A percentile compares a stretch with the other conserved stretches of the same genome.
phyloP scores from a whole-genome alignment of 2,113 vertebrate genomes.

The Abramis brama region DNA sequence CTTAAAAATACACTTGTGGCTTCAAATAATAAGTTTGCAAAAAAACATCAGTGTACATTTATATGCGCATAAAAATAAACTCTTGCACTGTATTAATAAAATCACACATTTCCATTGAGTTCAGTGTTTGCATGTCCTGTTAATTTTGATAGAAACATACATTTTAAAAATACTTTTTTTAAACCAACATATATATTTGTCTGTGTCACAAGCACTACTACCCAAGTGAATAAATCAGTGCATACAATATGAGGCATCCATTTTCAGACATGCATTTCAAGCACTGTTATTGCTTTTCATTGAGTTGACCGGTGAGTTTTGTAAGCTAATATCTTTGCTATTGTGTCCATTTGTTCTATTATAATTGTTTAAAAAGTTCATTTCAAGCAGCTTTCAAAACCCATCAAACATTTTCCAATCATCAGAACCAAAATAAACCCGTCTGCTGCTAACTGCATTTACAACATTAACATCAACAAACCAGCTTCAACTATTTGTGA shows the following conservation, averaged over 20 bases:
- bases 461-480: background rate
- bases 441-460: background rate
- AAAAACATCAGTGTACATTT: background rate
- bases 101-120: background rate
- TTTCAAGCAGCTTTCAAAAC: background rate
- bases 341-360: background rate
- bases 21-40: background rate
- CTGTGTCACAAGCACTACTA: background rate
- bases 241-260: background rate
- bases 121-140: background rate
- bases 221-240: background rate
- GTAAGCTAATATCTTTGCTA: background rate
- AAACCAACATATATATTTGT: background rate
- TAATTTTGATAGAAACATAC: background rate
- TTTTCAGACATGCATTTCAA: background rate
- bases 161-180: background rate
- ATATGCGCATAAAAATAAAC: background rate
- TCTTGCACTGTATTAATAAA: background rate
- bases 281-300: background rate
- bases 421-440: background rate
- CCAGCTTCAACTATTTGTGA: background rate
- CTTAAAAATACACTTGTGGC: background rate
- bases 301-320: background rate
- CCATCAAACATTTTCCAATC: background rate
- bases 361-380: background rate